A percentile compares a stretch with the other conserved stretches of the same genome.
Conservation (phyloP, 2,113 vertebrate genomes). For the Apeltes quadracus region DNA sequence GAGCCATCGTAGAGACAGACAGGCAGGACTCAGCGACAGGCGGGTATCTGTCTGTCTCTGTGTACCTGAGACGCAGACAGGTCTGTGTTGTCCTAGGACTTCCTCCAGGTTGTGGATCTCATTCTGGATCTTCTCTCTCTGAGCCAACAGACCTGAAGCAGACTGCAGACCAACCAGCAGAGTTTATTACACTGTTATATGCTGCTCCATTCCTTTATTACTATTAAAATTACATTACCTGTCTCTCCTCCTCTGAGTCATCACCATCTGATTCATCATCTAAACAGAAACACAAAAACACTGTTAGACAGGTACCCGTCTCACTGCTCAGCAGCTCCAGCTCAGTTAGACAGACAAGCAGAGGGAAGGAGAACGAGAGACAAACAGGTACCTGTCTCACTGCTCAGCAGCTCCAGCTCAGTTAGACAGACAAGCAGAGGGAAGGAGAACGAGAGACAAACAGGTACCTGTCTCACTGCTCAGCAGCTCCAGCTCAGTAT, state of each 20-base stretch:
- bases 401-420: too few relatives aligned
- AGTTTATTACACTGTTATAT: too few relatives aligned
- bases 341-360: not conserved
- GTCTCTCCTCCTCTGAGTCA: slow-evolving; percentile 14
- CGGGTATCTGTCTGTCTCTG: too few relatives aligned
- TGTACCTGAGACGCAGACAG: not conserved
- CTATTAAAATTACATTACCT: slow-evolving; percentile 36
- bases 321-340: too few relatives aligned
- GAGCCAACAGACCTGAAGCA: slow-evolving; percentile 48
- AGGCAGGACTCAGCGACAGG: not conserved
- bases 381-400: too few relatives aligned
- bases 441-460: not conserved
- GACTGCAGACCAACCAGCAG: slow-evolving; percentile 21
- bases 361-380: not conserved
- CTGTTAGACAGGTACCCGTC: slow-evolving; percentile 1
- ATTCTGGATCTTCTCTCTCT: slow-evolving; percentile 60
- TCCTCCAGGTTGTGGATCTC: slow-evolving; percentile 68
- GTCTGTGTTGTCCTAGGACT: slow-evolving; percentile 43
- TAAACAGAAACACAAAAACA: slow-evolving; percentile 27
- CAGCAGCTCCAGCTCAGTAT: slow-evolving; percentile 43
- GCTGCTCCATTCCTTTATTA: too few relatives aligned
- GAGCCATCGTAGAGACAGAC: not conserved
- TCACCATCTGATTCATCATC: slow-evolving; percentile 50
- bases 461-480: not conserved
- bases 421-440: not conserved